Conservation (phyloP, 2,888 invertebrate genomes). For the Hypsopygia costalis region DNA sequence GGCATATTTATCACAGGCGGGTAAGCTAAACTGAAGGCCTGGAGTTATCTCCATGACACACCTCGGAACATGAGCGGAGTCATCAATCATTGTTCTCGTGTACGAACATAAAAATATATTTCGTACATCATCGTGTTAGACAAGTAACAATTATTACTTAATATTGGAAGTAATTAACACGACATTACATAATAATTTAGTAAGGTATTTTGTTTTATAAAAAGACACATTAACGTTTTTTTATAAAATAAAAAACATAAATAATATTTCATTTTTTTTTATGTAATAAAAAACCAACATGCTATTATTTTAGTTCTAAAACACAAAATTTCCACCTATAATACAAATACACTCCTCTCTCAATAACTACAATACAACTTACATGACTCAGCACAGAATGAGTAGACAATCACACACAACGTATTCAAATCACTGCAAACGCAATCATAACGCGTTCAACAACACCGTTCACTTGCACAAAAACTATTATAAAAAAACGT, state of each 20-base stretch:
- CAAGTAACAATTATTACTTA: no score
- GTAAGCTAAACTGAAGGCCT: not conserved
- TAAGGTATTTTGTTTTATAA: no score
- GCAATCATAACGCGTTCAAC: constrained; percentile 23
- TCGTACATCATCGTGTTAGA: constrained; percentile 4
- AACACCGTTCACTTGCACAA: constrained; percentile 10
- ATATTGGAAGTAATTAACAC: no score
- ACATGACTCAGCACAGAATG: constrained; percentile 32
- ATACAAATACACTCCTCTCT: no score
- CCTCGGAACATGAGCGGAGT: not conserved
- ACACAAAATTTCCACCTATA: no score
- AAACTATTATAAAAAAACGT: constrained; percentile 8
- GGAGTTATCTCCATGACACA: not conserved
- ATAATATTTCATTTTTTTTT: no score
- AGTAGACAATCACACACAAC: constrained; percentile 27
- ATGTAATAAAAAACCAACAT: not conserved
- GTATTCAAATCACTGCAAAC: constrained; percentile 27
- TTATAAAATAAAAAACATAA: no score
- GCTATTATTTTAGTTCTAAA: no score
- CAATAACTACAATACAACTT: constrained; percentile 28
- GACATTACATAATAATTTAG: no score
- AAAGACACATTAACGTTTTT: no score
- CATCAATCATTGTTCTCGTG: constrained; percentile 9
- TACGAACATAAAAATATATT: constrained; percentile 5
- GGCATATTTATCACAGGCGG: not conserved